phyloP scores from a whole-genome alignment of 2,113 vertebrate species.

The Anas platyrhynchos region DNA sequence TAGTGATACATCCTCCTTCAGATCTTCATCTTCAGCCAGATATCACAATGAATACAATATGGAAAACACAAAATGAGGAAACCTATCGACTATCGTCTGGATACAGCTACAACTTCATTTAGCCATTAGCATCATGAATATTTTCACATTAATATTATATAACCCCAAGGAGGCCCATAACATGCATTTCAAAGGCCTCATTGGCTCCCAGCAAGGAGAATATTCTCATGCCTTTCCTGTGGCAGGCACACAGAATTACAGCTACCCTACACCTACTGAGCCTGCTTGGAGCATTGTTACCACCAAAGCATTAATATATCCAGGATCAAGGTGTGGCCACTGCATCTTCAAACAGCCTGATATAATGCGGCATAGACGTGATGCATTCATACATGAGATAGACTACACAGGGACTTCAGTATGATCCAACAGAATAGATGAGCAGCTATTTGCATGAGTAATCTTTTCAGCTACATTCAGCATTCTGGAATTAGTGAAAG shows the following conservation, averaged over 20 bases:
- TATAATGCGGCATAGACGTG: neutral
- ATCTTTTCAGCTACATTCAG: neutral
- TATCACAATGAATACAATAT: neutral
- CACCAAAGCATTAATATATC: neutral
- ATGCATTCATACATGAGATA: neutral
- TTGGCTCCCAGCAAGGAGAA: neutral
- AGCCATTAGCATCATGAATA: slow-evolving; percentile 1
- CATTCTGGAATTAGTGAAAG: neutral
- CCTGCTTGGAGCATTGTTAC: neutral
- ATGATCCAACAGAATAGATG: neutral
- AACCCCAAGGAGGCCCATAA: neutral
- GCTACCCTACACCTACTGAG: neutral
- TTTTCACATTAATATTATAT: slow-evolving; percentile 28
- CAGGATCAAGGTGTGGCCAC: neutral
- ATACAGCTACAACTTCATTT: neutral
- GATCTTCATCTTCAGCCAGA: neutral
- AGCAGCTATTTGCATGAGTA: neutral
- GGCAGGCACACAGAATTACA: neutral
- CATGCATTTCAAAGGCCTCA: slow-evolving; percentile 5
- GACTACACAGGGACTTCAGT: neutral
- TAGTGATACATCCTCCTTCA: neutral
- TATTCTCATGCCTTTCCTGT: neutral
- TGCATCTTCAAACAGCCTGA: neutral
- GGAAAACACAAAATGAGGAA: neutral
- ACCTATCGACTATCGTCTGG: neutral